A percentile compares a stretch with the other conserved stretches of the same genome.
Evolutionary conservation across 1,140 invertebrate species (phyloP).

Genomic region (Drosophila parvula): DNA sequence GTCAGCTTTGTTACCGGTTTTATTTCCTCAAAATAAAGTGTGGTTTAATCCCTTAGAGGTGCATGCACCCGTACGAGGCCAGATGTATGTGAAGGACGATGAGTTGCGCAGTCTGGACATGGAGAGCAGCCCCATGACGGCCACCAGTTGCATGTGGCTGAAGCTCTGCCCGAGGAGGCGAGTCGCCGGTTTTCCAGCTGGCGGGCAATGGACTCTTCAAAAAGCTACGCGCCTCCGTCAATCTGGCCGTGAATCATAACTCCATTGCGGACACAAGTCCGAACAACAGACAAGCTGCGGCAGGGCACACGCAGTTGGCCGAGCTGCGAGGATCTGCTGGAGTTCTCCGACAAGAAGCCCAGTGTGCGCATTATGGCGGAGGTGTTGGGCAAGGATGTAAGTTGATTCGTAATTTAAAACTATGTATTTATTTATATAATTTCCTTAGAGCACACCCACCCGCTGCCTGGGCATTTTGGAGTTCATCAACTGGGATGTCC

Average conservation of each 20-base stretch:
- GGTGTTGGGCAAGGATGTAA: slow-evolving; percentile 92
- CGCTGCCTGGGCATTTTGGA: no score
- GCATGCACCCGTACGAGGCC: slow-evolving; percentile 91
- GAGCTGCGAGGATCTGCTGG: slow-evolving; percentile 95
- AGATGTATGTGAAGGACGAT: slow-evolving; percentile 80
- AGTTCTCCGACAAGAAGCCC: slow-evolving; percentile 94
- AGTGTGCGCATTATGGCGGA: slow-evolving; percentile 96
- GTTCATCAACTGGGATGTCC: slow-evolving; percentile 94
- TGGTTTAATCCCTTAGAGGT: slow-evolving; percentile 86
- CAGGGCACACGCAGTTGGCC: slow-evolving; percentile 58
- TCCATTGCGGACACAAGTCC: slow-evolving; percentile 26
- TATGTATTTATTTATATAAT: no score
- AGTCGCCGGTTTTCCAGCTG: slow-evolving; percentile 57
- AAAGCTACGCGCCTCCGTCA: slow-evolving; percentile 80
- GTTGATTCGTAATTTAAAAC: slow-evolving; percentile 15
- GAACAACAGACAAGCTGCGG: slow-evolving; percentile 10
- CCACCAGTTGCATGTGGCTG: slow-evolving; percentile 17
- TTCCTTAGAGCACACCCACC: no score
- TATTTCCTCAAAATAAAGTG: neutral
- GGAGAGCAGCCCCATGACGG: slow-evolving; percentile 47
- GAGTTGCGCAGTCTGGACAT: slow-evolving; percentile 78
- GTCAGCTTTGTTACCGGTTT: neutral
- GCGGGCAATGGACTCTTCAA: slow-evolving; percentile 83
- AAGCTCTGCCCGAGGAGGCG: slow-evolving; percentile 22
- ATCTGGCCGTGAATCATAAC: slow-evolving; percentile 67